Evolutionary conservation across 2,888 invertebrate genomes (phyloP).

Genomic region (Acleris literana): DNA sequence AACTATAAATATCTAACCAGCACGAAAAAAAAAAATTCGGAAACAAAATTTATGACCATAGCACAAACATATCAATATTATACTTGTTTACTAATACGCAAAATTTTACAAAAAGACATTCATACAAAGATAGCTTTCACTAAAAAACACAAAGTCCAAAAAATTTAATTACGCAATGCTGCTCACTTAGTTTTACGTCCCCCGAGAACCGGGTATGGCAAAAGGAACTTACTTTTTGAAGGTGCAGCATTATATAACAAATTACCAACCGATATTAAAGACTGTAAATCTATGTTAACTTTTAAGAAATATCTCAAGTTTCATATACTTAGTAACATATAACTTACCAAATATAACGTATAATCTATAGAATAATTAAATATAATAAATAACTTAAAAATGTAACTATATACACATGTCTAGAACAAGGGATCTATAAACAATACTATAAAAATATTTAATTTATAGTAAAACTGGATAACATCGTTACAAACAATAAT

Average conservation of each 20-base stretch:
- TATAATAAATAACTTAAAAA: too few species aligned
- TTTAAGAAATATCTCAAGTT: background rate
- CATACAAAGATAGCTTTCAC: slow-evolving; percentile 22
- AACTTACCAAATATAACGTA: background rate
- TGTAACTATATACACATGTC: too few species aligned
- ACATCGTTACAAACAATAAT: too few species aligned
- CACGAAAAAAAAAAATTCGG: too few species aligned
- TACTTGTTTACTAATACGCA: slow-evolving; percentile 27
- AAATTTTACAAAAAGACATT: slow-evolving; percentile 33
- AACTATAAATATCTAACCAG: slow-evolving; percentile 17
- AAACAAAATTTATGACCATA: too few species aligned
- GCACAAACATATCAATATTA: slow-evolving; percentile 28
- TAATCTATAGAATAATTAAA: background rate
- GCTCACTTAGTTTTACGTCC: slow-evolving; percentile 7
- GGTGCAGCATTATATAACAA: slow-evolving; percentile 4
- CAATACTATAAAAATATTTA: background rate
- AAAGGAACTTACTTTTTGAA: background rate
- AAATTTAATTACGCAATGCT: slow-evolving; percentile 22
- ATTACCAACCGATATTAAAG: background rate
- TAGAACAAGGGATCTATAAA: background rate
- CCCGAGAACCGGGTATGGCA: background rate
- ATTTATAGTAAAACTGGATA: too few species aligned
- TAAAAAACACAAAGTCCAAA: slow-evolving; percentile 21
- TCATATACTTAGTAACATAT: background rate
- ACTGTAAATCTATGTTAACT: background rate